Evolutionary conservation across 2,888 invertebrate species (phyloP), one percentile per base, ranked within the genome.

Genomic region (Tridacna crocea): DNA sequence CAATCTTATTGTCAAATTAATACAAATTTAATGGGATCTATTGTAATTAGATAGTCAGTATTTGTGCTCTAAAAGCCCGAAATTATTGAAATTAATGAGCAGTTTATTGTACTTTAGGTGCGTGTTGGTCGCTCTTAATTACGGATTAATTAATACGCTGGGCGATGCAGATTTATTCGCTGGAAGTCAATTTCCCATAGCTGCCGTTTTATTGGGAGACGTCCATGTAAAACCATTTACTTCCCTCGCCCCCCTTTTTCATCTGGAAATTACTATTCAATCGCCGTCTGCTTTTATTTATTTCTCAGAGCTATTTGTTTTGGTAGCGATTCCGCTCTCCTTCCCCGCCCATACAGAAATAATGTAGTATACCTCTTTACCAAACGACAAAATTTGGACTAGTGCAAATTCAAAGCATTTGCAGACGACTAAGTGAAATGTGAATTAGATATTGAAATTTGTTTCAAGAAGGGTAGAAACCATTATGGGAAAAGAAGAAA

Each of bases 1-100:
- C 84, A 84, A 84, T 84, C 81, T 77, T 79, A 81, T 82, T 84
- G 84, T 84, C 84, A 84, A 84, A 82, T 84, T 84, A 81, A 84
- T 84, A 84, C 84, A 84, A 84, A 84, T 84, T 84, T 84, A 84
- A 84, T 84, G 81, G 84, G 79, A 84, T 70, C 81, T 74, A 79
- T 79, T 36, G 84, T 47, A 84, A 84, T 55, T 36, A 66, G 81
- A 84, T 84, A 84, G 81, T 63, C 81, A 63, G 72, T 81, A 81
- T 47, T 84, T 84, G 81, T 84, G 84, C 84, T 79, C 84, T 84
- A 84, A 84, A 81, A 81, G 77, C 81, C 84, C 65, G 72, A 84
- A 79, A 84, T 84, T 84, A 84, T 82, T 76, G 81, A 65, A 79
- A 79, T 79, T 84, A 84, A 84, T 79, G 84, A 79, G 79, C 76